phyloP scores from a whole-genome alignment of 1,140 invertebrate genomes.

The Melipona quadrifasciata region DNA sequence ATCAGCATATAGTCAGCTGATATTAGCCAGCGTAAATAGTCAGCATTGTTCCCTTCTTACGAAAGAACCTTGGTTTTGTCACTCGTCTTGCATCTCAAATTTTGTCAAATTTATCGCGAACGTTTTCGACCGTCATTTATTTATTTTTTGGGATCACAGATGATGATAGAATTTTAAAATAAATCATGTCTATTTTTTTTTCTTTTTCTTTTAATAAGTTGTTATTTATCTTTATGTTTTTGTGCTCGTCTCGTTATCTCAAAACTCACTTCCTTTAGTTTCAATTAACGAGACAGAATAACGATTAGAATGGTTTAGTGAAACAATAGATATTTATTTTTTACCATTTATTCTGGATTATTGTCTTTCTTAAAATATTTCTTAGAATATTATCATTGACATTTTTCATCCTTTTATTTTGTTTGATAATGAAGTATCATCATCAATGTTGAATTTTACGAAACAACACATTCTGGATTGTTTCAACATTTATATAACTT shows the following conservation, averaged over 20 bases:
- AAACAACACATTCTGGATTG: background rate
- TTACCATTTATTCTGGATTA: background rate
- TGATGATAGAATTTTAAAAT: too few species aligned
- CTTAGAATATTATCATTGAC: background rate
- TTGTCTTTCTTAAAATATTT: background rate
- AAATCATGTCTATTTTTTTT: too few species aligned
- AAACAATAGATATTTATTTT: background rate
- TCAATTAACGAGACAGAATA: background rate
- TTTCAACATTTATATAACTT: background rate
- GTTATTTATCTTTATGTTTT: too few species aligned
- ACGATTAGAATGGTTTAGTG: background rate
- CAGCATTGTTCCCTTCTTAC: too few species aligned
- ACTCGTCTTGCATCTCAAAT: too few species aligned
- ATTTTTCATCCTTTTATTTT: background rate
- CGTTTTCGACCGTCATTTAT: background rate
- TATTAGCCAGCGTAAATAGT: too few species aligned
- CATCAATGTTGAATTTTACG: background rate
- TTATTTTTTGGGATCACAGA: background rate
- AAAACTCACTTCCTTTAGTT: background rate
- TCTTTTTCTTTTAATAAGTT: too few species aligned
- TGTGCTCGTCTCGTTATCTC: too few species aligned
- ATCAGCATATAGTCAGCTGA: too few species aligned
- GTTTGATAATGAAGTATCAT: background rate
- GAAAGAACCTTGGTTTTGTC: too few species aligned
- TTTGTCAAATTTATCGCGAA: background rate